Base-by-base conservation (phyloP, 2,888 invertebrate genomes). In the Stomorhina lunata region DNA sequence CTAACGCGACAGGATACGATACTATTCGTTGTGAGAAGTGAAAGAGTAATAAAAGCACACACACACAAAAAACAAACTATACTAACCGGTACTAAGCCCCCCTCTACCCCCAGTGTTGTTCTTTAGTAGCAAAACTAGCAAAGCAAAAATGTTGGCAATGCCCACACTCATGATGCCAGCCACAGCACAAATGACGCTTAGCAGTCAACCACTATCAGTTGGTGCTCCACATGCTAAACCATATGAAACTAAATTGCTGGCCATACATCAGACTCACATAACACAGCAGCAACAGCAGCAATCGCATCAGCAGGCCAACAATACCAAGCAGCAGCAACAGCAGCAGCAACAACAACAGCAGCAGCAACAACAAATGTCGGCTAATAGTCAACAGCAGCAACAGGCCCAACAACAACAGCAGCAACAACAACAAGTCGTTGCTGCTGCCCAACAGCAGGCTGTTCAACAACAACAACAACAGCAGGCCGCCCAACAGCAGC, bases 141-240 rank as follows among this genome's bases (percentile, higher is more conserved):
- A 77, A 65, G 81, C 76, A 79, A 89, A 87, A 82, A 91, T 91
- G 91, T 91, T 91, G 91, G 92, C 91, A 85, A 91, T 91, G 91
- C 91, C 92, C 88, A 91, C 92, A 86, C 87, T 91, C 85, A 91
- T 91, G 91, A 92, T 91, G 91, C 91, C 92, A 87, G 92, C 92
- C 85, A 91, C 91, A 86, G 91, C 91, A 87, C 92, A 91, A 86
- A 91, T 91, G 90, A 89, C 91, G 86, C 88, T 91, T 85, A 91
- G 91, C 87, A 91, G 90, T 86, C 91, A 91, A 86, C 91, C 90
- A 72, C 84, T 91, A 83, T 90, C 91, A 69, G 90, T 90, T 84
- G 89, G 90, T 81, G 88, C 89, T 81, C 87, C 88, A 83, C 90
- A 91, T 86, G 87, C 85, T 75, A 91, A 91, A 86, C 92, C 91